Percentiles rank a stretch among this genome's conserved stretches.
Conservation (phyloP, 37 sponge, comb jelly and placozoan genomes). For the Lycopodina hypogea region DNA sequence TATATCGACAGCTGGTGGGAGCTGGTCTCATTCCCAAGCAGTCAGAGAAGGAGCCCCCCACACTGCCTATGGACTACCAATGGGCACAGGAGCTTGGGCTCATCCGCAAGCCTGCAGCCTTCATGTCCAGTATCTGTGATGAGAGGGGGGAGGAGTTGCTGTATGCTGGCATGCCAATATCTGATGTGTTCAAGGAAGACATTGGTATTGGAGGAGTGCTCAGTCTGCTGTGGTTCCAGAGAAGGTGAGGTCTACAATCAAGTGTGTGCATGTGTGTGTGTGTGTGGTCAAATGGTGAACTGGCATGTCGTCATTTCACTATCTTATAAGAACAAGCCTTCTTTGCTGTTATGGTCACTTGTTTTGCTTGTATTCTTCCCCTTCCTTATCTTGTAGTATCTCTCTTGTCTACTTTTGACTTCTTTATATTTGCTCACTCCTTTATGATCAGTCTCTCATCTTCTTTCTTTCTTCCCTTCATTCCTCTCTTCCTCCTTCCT, state of each 20-base stretch:
- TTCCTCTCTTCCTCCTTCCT: too few relatives aligned
- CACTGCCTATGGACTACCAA: constrained; percentile 95
- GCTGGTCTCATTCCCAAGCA: constrained; percentile 71
- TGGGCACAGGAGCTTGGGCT: constrained; percentile 97
- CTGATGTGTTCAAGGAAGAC: constrained; percentile 93
- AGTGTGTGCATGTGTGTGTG: too few relatives aligned
- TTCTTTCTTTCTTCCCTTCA: too few relatives aligned
- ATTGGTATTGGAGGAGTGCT: constrained; percentile 96
- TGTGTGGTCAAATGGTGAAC: too few relatives aligned
- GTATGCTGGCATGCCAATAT: constrained; percentile 97
- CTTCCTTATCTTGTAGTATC: too few relatives aligned
- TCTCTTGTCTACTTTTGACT: too few relatives aligned
- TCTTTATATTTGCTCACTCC: too few relatives aligned
- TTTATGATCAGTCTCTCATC: too few relatives aligned
- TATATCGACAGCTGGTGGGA: constrained; percentile 82
- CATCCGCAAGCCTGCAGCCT: constrained; percentile 87
- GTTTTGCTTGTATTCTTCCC: too few relatives aligned
- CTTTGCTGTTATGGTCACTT: too few relatives aligned
- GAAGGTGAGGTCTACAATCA: constrained; percentile 53
- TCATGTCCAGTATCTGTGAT: constrained; percentile 95
- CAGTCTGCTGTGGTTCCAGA: constrained; percentile 94
- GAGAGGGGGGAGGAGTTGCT: constrained; percentile 96
- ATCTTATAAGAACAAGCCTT: too few relatives aligned
- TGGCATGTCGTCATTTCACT: too few relatives aligned
- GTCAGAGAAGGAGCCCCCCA: constrained; percentile 86